Conservation (phyloP, 2,113 vertebrate species). For the Puntigrus tetrazona region DNA sequence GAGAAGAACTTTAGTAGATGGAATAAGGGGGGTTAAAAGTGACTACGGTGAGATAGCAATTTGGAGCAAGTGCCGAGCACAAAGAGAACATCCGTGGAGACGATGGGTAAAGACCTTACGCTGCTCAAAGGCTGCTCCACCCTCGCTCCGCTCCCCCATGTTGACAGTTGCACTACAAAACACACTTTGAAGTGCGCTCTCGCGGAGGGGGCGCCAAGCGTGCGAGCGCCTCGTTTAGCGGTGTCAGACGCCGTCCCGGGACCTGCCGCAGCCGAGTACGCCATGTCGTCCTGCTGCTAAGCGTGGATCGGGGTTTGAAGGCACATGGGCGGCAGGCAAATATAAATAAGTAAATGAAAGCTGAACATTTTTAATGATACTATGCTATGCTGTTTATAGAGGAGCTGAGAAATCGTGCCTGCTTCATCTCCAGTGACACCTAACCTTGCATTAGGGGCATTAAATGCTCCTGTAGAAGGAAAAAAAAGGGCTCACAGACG, state of each 20-base stretch:
- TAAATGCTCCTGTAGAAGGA: slow-evolving; percentile 65
- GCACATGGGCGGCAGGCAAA: slow-evolving; percentile 56
- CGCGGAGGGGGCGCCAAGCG: slow-evolving; percentile 70
- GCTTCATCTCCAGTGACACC: slow-evolving; percentile 73
- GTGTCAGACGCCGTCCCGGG: slow-evolving; percentile 72
- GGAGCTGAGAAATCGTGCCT: slow-evolving; percentile 42
- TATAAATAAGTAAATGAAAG: slow-evolving; percentile 69
- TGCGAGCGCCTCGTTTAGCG: slow-evolving; percentile 70
- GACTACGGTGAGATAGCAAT: slow-evolving; percentile 72
- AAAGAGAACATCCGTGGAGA: slow-evolving; percentile 72
- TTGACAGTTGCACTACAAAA: slow-evolving; percentile 80
- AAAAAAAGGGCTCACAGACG: slow-evolving; percentile 60
- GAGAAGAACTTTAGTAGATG: slow-evolving; percentile 44
- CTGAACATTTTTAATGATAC: slow-evolving; percentile 74
- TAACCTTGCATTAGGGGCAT: slow-evolving; percentile 75
- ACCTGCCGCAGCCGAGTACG: slow-evolving; percentile 56
- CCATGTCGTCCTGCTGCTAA: slow-evolving; percentile 59
- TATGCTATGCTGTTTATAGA: slow-evolving; percentile 64
- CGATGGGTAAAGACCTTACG: slow-evolving; percentile 73
- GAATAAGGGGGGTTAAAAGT: slow-evolving; percentile 51
- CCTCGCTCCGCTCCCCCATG: slow-evolving; percentile 71
- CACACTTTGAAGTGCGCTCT: slow-evolving; percentile 75
- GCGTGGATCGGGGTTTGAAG: slow-evolving; percentile 46
- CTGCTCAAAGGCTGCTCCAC: slow-evolving; percentile 77
- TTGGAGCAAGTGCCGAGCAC: slow-evolving; percentile 69